These are phyloP conservation scores for Heliopora coerulea DNA, from an alignment of 92 coral and sea anemone species.

Conservation along the genomic window DNA sequence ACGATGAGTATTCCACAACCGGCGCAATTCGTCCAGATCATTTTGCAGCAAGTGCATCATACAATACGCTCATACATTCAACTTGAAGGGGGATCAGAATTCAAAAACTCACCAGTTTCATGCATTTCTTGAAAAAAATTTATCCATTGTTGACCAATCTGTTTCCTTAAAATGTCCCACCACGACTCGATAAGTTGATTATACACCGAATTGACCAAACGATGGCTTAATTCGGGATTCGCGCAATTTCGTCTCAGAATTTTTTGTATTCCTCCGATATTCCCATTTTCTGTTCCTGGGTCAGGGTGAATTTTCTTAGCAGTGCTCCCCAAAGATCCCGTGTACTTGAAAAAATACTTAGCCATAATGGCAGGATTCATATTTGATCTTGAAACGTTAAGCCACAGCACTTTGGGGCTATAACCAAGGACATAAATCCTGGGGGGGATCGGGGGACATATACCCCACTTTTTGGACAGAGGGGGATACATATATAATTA, in stretches of 20 bases:
- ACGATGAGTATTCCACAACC: slow-evolving; percentile 34
- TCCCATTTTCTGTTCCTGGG: slow-evolving; percentile 50
- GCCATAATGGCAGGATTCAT: slow-evolving; percentile 41
- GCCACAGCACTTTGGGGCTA: too few species aligned
- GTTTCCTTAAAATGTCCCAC: slow-evolving; percentile 47
- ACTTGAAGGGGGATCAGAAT: slow-evolving; percentile 27
- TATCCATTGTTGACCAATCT: slow-evolving; percentile 30
- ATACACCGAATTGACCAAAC: slow-evolving; percentile 43
- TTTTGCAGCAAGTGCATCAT: slow-evolving; percentile 37
- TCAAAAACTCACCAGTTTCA: slow-evolving; percentile 11
- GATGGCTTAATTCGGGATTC: slow-evolving; percentile 29
- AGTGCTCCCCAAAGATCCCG: slow-evolving; percentile 27
- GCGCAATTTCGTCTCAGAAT: slow-evolving; percentile 37
- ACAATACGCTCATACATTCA: slow-evolving; percentile 32
- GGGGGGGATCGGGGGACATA: too few species aligned
- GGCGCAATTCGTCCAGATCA: slow-evolving; percentile 18
- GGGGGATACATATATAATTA: too few species aligned
- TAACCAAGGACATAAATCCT: too few species aligned
- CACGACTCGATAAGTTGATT: slow-evolving; percentile 58
- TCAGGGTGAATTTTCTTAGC: slow-evolving; percentile 42
- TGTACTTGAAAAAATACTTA: slow-evolving; percentile 44
- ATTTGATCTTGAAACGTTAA: too few species aligned
- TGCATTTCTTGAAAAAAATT: slow-evolving; percentile 34
- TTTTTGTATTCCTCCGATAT: slow-evolving; percentile 46
- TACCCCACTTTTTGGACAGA: too few species aligned